Base-by-base conservation (phyloP, 2,797 vertebrate species). In the Limnodromus scolopaceus region DNA sequence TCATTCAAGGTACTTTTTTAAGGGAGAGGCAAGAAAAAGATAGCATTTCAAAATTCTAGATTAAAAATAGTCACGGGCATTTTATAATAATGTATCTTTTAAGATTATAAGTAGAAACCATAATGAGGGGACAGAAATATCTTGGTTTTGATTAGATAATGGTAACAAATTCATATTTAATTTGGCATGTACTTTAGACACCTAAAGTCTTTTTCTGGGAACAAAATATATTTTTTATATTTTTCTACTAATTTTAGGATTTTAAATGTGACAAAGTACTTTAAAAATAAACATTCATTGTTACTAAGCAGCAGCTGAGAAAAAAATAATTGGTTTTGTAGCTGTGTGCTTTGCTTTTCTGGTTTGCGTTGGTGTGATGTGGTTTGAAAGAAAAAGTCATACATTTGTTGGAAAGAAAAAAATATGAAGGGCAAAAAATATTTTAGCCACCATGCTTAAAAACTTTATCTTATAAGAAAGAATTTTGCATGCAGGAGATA, bases 121-220 rank as follows among this genome's bases (percentile, higher is more conserved):
- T 54, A 89, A 84, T 39, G 64, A 92, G 38, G 19, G 78, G 84
- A 81, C 39, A 93, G 61, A 91, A 94, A 83, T 91, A 83, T 53
- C 78, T 85, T 71, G 28, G 13, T 34, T 93, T 96, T 96, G 68
- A 83, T 80, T 87, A 95, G 92, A 66, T 91, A 94, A 87, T 75
- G 7, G 34, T 74, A 80, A 76, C 3, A 66, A 85, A 74, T 30
- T 92, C 19, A 11, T 79, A 38, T 83, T 57, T 91, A 71, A 80
- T 85, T 91, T 91, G 25, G 15, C 60, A 60, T 28, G 9, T 64
- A 54, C 30, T 85, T 95, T 60, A 94, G 65, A 66, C 20, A 89
- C 7, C 5, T 16, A 77, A 90, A 84, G 8, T 2, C 16, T 89
- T 82, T 92, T 82, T 68, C 61, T 91, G 53, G 55, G 64, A 89